Percentiles rank a stretch among this genome's conserved stretches.
These are phyloP conservation scores for Chromobotia macracanthus DNA, from an alignment of 2,797 vertebrate genomes.

Conservation along the genomic window DNA sequence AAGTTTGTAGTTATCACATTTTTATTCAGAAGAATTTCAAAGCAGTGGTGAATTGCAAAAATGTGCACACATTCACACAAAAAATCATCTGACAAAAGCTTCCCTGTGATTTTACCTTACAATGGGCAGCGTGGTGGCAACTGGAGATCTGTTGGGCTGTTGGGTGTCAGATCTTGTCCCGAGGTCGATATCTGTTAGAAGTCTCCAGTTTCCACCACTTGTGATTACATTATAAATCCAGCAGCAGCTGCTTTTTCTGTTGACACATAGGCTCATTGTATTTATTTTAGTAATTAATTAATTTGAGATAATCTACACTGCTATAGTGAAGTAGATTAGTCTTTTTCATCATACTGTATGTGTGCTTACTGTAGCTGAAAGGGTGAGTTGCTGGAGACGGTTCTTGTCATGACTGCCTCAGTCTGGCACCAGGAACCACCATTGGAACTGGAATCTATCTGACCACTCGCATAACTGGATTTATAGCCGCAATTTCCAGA, in stretches of 20 bases:
- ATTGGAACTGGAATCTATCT: fast-evolving
- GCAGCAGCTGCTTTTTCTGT: neutral
- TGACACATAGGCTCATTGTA: neutral
- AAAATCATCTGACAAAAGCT: no score
- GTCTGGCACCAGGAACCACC: conserved; percentile 55
- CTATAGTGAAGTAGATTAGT: neutral
- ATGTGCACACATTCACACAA: no score
- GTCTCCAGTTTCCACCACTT: fast-evolving
- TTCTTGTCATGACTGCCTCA: conserved; percentile 40
- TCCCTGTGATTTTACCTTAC: no score
- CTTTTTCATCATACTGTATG: neutral
- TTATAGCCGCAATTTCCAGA: conserved; percentile 39
- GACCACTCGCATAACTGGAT: fast-evolving
- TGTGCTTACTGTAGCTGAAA: conserved; percentile 56
- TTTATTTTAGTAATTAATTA: neutral
- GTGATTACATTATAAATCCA: neutral
- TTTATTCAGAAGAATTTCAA: no score
- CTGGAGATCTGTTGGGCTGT: conserved; percentile 62
- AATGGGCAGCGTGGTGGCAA: conserved; percentile 55
- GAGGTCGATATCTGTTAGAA: conserved; percentile 55
- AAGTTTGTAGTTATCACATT: no score
- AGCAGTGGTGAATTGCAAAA: no score
- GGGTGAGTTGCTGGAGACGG: neutral
- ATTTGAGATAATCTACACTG: fast-evolving
- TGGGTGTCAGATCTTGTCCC: conserved; percentile 57